Evolutionary conservation across 2,797 vertebrate species (phyloP), one percentile per base, ranked within the genome.

Genomic region (Oryzias dopingdopingensis): DNA sequence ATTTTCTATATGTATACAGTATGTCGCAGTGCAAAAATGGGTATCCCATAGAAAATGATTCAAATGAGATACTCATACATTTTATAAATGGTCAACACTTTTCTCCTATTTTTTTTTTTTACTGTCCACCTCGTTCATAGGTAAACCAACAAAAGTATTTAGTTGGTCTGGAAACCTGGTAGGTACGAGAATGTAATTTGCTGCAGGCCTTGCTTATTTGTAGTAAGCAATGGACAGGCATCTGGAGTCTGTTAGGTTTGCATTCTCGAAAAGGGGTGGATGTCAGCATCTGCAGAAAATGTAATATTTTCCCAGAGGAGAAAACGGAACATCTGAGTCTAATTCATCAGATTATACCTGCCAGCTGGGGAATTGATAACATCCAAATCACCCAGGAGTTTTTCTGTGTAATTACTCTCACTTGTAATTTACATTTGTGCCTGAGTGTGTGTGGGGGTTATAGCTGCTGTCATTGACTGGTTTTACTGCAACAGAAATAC

Each of bases 241-340:
- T 23, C 45, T 23, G 45, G 16, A 42, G 29, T 17, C 1, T 42
- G 45, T 20, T 22, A n/a, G 13, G 29, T 48, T 32, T 18, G 24
- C 41, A 37, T 48, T 22, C 45, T 40, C 4, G 40, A 10, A 49
- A 18, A 18, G 23, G 47, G 70, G 49, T 12, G 12, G 53, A 62
- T 65, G 59, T 71, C 56, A 17, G 48, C 17, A 62, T 56, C 42
- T 44, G 0, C 1, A 2, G 37, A 66, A 73, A 63, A 65, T 60
- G 58, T 67, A 58, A 77, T 57, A 57, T 61, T 44, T 22, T 69
- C 65, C 52, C 41, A 53, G 76, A 79, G 76, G 71, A 58, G 44
- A 52, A 44, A 43, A 24, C 49, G 57, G 22, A 80, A 74, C 78
- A 82, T 79, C 80, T 82, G 82, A 73, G 82, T 60, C 74, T 61